Conservation (phyloP, 2,888 invertebrate species). For the Agrotis puta region DNA sequence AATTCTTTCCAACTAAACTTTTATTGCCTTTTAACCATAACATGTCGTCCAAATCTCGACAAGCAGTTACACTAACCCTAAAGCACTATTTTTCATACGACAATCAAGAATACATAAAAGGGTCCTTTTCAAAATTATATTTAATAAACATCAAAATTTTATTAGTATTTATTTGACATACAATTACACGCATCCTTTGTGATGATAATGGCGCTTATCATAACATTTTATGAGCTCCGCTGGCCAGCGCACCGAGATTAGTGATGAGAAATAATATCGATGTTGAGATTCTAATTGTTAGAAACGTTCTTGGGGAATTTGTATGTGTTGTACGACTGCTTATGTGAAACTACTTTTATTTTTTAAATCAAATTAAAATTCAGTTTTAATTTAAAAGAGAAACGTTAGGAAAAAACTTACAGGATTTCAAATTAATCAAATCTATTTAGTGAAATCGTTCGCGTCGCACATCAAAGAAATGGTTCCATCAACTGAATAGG, state of each 20-base stretch:
- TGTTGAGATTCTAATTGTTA: constrained; percentile 14
- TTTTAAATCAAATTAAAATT: not conserved
- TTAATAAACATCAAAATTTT: constrained; percentile 90
- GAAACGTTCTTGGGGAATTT: not conserved
- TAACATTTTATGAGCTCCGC: constrained; percentile 86
- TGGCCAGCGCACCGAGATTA: constrained; percentile 68
- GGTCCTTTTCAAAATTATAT: constrained; percentile 84
- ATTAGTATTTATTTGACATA: constrained; percentile 91
- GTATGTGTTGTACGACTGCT: not conserved
- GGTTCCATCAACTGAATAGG: constrained; percentile 23
- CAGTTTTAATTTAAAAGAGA: not conserved
- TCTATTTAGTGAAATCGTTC: not conserved
- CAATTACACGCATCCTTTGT: constrained; percentile 90
- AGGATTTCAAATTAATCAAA: not conserved
- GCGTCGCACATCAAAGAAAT: constrained; percentile 10
- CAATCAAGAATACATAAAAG: constrained; percentile 79
- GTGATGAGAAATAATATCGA: constrained; percentile 68
- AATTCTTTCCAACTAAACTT: constrained; percentile 35
- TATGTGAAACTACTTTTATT: not conserved
- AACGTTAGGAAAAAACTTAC: not conserved
- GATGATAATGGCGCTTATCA: constrained; percentile 89
- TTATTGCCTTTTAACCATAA: constrained; percentile 53
- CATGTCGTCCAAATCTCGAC: constrained; percentile 49
- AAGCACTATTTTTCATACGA: constrained; percentile 74
- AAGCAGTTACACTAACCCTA: constrained; percentile 62